Conservation (phyloP, 2,888 invertebrate genomes). For the Cryptus armator region DNA sequence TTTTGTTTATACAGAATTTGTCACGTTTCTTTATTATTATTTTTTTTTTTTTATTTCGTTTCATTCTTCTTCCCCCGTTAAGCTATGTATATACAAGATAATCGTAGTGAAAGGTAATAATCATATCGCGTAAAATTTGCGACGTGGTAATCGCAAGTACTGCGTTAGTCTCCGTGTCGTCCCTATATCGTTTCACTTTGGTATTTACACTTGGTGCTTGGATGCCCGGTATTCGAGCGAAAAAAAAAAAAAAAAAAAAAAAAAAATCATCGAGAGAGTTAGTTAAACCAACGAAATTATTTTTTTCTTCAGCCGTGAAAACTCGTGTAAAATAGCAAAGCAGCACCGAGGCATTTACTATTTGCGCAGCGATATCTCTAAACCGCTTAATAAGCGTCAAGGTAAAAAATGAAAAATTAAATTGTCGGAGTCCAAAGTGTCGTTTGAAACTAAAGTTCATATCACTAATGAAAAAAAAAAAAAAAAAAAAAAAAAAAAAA, state of each 20-base stretch:
- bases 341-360: slow-evolving; percentile 2
- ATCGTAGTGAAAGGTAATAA: slow-evolving; percentile 25
- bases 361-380: background rate
- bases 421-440: slow-evolving; percentile 6
- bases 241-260: background rate
- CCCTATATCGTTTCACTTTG: slow-evolving; percentile 11
- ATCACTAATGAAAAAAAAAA: background rate
- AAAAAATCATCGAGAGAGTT: background rate
- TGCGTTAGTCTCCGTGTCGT: slow-evolving; percentile 21
- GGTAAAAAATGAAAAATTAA: background rate
- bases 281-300: background rate
- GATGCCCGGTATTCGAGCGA: slow-evolving; percentile 21
- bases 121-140: slow-evolving; percentile 20
- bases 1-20: slow-evolving; percentile 30
- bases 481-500: background rate
- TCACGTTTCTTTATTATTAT: slow-evolving; percentile 3
- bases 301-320: background rate
- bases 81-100: slow-evolving; percentile 64
- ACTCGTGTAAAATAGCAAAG: background rate
- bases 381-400: background rate
- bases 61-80: slow-evolving; percentile 38
- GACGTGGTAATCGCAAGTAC: slow-evolving; percentile 49
- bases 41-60: slow-evolving; percentile 29
- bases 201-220: slow-evolving; percentile 28
- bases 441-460: background rate